phyloP scores from a whole-genome alignment of 2,888 invertebrate species.

The Amphiduros pacificus region DNA sequence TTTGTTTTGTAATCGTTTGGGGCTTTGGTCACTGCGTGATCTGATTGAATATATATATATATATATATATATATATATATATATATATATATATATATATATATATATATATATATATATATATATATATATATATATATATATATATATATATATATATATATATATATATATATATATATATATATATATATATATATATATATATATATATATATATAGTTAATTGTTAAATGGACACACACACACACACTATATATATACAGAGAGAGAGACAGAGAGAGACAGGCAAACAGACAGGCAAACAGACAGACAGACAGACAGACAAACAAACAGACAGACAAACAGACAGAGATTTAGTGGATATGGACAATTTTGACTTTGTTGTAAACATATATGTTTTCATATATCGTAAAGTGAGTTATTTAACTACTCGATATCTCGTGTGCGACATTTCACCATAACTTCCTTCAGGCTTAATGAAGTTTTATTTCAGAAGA shows the following conservation, averaged over 20 bases:
- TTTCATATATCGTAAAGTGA: too few relatives aligned
- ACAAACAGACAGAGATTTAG: too few relatives aligned
- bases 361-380: too few relatives aligned
- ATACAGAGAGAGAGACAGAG: too few relatives aligned
- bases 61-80: neutral
- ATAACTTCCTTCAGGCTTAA: too few relatives aligned
- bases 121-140: neutral
- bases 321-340: too few relatives aligned
- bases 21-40: neutral
- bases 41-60: neutral
- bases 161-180: neutral
- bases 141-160: neutral
- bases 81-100: neutral
- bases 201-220: neutral
- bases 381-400: too few relatives aligned
- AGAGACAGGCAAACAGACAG: too few relatives aligned
- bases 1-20: neutral
- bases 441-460: too few relatives aligned
- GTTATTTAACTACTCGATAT: too few relatives aligned
- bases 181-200: neutral
- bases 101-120: neutral
- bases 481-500: too few relatives aligned
- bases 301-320: too few relatives aligned
- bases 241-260: neutral
- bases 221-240: neutral